Base-by-base conservation (phyloP, 2,113 vertebrate species). In the Maccullochella peelii region DNA sequence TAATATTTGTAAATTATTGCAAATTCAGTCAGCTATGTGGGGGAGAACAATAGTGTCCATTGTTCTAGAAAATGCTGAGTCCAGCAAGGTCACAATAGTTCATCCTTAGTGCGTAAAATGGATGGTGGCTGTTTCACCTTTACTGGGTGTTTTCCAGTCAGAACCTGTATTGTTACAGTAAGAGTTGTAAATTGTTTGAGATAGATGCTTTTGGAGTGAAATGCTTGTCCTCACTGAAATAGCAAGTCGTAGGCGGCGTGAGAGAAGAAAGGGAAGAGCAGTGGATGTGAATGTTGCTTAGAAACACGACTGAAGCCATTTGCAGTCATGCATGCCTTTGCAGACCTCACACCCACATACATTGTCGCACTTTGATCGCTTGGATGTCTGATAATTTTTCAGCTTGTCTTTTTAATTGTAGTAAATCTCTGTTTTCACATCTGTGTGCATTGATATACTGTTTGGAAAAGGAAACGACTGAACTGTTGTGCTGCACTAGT, bases 251-350 rank as follows among this genome's bases (percentile, higher is more conserved):
- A 82, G 92, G 92, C 66, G 89, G 88, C 40, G 27, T 49, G 74
- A 87, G 88, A 82, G 72, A 58, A 80, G 83, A 86, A 73, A 84
- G 78, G 50, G 77, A 83, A 77, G 79, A 81, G 77, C 83, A 40
- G 73, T 73, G 88, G 74, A 92, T 86, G 88, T 84, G 91, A 83
- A 90, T 70, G 94, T 94, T 93, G 93, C 93, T 91, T 92, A 72
- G 94, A 90, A 93, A 94, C 94, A 74, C 74, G 67, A 87, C 86
- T 63, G 73, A 84, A 80, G 80, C 82, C 72, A 8, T 86, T 89
- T 57, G 65, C 82, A 75, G 76, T 86, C 78, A 74, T 68, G 73
- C 57, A 77, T 87, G 74, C 77, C 78, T 87, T 84, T 84, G 83
- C 73, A 91, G 73, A 66, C 68, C 79, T 91, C 82, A 83, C 87